Percentiles rank a stretch among this genome's conserved stretches.
Evolutionary conservation across 2,888 invertebrate species (phyloP).

Genomic region (Pammene aurita): DNA sequence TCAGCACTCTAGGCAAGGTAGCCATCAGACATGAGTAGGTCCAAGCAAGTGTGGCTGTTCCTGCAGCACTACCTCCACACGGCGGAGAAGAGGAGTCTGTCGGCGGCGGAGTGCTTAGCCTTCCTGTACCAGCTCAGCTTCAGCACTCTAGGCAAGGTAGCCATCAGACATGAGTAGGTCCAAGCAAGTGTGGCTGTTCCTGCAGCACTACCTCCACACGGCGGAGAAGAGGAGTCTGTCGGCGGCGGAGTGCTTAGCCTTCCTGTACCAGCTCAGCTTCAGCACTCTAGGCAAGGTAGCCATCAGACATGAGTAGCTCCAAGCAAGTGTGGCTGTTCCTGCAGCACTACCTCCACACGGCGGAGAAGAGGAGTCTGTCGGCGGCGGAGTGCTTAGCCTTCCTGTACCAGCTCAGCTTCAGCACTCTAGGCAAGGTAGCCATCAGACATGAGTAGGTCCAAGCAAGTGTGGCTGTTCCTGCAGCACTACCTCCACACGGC

Average conservation of each 20-base stretch:
- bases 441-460: slow-evolving; percentile 96
- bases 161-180: slow-evolving; percentile 97
- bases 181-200: slow-evolving; percentile 96
- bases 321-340: slow-evolving; percentile 98
- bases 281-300: too few species aligned
- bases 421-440: too few species aligned
- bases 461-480: slow-evolving; percentile 97
- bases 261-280: slow-evolving; percentile 98
- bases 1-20: slow-evolving; percentile 95
- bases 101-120: slow-evolving; percentile 95
- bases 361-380: slow-evolving; percentile 92
- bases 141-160: slow-evolving; percentile 93
- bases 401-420: slow-evolving; percentile 98
- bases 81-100: slow-evolving; percentile 92
- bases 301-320: too few species aligned
- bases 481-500: slow-evolving; percentile 97
- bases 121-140: slow-evolving; percentile 98
- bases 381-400: slow-evolving; percentile 96
- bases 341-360: slow-evolving; percentile 96
- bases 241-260: slow-evolving; percentile 95
- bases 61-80: slow-evolving; percentile 97
- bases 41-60: slow-evolving; percentile 97
- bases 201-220: slow-evolving; percentile 97
- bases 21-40: too few species aligned
- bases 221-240: slow-evolving; percentile 93